Evolutionary conservation across 2,888 invertebrate genomes (phyloP).

Genomic region (Temnothorax rugatulus): DNA sequence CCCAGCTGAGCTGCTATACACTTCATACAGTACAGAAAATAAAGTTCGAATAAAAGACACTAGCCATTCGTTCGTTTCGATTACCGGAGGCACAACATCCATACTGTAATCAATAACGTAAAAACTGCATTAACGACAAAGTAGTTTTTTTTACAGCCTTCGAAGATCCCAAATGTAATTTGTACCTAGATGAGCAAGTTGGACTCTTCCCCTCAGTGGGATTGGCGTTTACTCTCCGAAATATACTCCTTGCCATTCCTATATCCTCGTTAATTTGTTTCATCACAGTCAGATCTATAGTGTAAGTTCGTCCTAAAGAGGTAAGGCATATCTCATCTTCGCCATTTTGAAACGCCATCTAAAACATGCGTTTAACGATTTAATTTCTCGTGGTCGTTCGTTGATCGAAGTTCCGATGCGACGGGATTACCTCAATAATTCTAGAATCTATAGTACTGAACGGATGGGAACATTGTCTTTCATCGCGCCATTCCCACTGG

Average conservation of each 20-base stretch:
- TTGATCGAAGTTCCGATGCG: background rate
- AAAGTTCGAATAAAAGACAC: conserved; percentile 91
- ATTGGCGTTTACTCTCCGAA: conserved; percentile 91
- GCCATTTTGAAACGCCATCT: conserved; percentile 95
- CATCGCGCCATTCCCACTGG: conserved; percentile 99
- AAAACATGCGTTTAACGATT: conserved; percentile 45
- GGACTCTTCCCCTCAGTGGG: conserved; percentile 86
- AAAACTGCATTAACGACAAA: conserved; percentile 17
- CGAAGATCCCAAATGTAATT: background rate
- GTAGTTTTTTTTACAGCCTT: conserved; percentile 6
- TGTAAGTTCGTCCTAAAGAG: conserved; percentile 97
- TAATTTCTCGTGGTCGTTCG: background rate
- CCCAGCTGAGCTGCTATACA: conserved; percentile 99
- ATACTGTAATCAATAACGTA: conserved; percentile 75
- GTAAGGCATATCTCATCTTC: conserved; percentile 98
- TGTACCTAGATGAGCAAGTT: conserved; percentile 83
- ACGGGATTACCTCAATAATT: conserved; percentile 92
- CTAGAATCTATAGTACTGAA: conserved; percentile 97
- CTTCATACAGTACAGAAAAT: conserved; percentile 98
- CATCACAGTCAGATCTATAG: conserved; percentile 98
- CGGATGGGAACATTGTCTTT: conserved; percentile 95
- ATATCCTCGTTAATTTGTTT: conserved; percentile 99
- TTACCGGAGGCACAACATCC: conserved; percentile 85
- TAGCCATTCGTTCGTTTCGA: conserved; percentile 85
- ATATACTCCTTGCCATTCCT: conserved; percentile 97